Percentiles rank a stretch among this genome's conserved stretches.
These are phyloP conservation scores for Aplodontia rufa DNA, from an alignment of 2,113 vertebrate genomes.

Conservation along the genomic window DNA sequence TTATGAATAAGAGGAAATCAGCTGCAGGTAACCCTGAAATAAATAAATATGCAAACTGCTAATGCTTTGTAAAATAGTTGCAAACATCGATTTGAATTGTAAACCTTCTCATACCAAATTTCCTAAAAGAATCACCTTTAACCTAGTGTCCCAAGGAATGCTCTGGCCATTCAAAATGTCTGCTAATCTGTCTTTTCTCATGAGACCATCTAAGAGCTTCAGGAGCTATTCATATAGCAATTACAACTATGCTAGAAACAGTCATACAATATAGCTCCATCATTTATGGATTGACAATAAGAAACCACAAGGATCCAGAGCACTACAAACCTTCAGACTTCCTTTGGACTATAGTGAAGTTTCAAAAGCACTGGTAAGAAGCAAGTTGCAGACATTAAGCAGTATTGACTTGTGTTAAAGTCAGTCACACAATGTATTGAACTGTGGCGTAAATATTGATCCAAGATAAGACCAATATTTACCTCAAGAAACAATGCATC, in stretches of 20 bases:
- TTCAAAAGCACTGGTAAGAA: constrained; percentile 56
- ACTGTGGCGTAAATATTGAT: constrained; percentile 51
- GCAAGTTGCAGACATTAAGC: constrained; percentile 58
- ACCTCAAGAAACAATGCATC: constrained; percentile 53
- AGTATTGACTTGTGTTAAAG: constrained; percentile 65
- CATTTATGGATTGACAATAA: neutral
- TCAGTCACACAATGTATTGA: constrained; percentile 44
- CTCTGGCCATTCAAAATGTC: neutral
- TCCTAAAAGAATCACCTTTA: neutral
- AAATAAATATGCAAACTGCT: constrained; percentile 11
- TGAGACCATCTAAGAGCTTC: neutral
- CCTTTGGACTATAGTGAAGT: neutral
- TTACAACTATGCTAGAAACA: neutral
- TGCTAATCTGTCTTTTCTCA: neutral
- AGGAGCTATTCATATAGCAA: neutral
- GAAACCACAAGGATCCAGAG: neutral
- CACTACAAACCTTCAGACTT: neutral
- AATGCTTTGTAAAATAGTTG: constrained; percentile 39
- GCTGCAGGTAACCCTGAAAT: neutral
- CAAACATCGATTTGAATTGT: constrained; percentile 7
- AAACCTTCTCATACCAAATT: neutral
- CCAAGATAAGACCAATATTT: constrained; percentile 61
- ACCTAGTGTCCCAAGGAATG: neutral
- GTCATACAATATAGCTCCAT: neutral
- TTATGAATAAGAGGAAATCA: constrained; percentile 10